Evolutionary conservation across 2,888 invertebrate species (phyloP).

Genomic region (Himalopsyche tibetana): DNA sequence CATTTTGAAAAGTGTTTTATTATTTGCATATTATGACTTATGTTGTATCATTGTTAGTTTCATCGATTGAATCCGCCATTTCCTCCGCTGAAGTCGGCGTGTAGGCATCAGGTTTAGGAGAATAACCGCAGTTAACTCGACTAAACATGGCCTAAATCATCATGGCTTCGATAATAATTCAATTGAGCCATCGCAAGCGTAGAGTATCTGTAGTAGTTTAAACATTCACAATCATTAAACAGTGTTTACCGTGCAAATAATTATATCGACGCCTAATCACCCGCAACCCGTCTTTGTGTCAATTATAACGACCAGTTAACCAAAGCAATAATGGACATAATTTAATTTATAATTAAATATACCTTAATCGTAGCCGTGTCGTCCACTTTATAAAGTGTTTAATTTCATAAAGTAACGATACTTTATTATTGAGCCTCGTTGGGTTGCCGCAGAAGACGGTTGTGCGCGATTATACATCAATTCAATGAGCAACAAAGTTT

Average conservation of each 20-base stretch:
- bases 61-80: constrained; percentile 2
- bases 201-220: neutral
- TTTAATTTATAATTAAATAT: too few species aligned
- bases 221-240: neutral
- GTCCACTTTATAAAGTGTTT: too few species aligned
- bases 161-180: constrained; percentile 3
- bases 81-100: neutral
- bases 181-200: constrained; percentile 9
- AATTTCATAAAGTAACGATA: neutral
- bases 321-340: too few species aligned
- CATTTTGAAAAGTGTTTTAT: constrained; percentile 32
- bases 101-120: neutral
- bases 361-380: too few species aligned
- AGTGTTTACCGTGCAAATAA: neutral
- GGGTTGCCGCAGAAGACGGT: neutral
- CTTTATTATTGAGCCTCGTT: neutral
- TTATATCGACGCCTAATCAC: neutral
- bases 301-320: neutral
- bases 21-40: constrained; percentile 3
- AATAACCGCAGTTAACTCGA: neutral
- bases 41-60: constrained; percentile 37
- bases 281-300: neutral
- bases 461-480: neutral
- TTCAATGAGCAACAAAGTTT: neutral
- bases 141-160: constrained; percentile 41